phyloP scores from a whole-genome alignment of 2,797 vertebrate genomes.

The Halcyon badia region DNA sequence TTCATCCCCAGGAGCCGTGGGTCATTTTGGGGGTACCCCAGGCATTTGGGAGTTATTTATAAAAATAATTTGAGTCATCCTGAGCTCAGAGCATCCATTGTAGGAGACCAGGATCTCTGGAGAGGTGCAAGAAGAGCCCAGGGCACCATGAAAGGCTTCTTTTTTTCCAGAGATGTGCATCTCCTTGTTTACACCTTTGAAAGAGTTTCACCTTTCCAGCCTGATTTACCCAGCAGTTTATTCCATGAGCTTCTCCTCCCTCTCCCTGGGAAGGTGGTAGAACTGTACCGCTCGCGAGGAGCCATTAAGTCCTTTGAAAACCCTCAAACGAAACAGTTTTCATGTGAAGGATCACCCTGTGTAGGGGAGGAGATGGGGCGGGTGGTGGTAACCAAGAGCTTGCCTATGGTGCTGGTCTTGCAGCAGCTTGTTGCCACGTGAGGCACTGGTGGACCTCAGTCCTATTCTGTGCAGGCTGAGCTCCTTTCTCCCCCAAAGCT shows the following conservation, averaged over 20 bases:
- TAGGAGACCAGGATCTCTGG: not conserved
- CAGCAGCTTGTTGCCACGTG: fast-evolving
- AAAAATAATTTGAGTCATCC: not conserved
- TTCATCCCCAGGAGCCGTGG: not conserved
- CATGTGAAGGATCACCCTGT: not conserved
- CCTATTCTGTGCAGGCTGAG: not conserved
- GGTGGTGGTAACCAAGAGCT: not conserved
- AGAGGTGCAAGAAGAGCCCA: not conserved
- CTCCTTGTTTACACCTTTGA: fast-evolving
- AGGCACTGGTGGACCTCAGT: not conserved
- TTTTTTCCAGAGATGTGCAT: not conserved
- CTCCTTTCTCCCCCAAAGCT: not conserved
- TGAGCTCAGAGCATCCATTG: not conserved
- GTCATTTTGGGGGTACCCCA: not conserved
- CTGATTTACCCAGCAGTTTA: not conserved
- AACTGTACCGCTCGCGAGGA: not conserved
- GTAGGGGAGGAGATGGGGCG: not conserved
- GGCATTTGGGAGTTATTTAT: not conserved
- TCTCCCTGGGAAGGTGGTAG: not conserved
- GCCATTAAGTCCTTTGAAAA: not conserved
- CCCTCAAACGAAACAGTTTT: not conserved
- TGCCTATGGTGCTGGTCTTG: fast-evolving
- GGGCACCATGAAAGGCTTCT: not conserved
- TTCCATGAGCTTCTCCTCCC: not conserved
- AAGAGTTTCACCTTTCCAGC: not conserved